These are phyloP conservation scores for Macrobrachium nipponense DNA, from an alignment of 1,140 invertebrate species.

Conservation along the genomic window DNA sequence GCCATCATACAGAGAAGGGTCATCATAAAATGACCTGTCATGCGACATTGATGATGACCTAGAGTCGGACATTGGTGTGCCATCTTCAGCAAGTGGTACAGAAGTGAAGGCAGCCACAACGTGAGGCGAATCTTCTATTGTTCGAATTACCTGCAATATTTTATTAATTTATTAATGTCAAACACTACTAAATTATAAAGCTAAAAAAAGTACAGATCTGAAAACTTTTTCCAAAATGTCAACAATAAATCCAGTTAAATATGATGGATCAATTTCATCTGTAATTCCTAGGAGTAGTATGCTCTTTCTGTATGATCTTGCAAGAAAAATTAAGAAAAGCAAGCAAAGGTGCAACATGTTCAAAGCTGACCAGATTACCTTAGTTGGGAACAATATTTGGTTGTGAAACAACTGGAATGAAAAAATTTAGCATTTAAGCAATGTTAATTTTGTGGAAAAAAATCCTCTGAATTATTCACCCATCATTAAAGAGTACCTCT, in stretches of 20 bases:
- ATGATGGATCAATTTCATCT: no score
- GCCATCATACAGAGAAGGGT: conserved; percentile 46
- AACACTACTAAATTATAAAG: not conserved
- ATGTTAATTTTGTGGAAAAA: no score
- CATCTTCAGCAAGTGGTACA: conserved; percentile 35
- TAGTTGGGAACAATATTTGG: no score
- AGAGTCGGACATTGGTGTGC: conserved; percentile 44
- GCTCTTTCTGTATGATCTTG: no score
- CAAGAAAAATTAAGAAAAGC: no score
- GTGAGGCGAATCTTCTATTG: conserved; percentile 55
- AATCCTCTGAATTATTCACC: no score
- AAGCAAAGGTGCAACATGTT: no score
- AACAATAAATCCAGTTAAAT: not conserved
- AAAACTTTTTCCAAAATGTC: not conserved
- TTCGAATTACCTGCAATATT: conserved; percentile 45
- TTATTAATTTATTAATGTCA: not conserved
- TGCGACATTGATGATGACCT: conserved; percentile 47
- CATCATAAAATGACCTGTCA: conserved; percentile 43
- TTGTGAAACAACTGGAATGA: no score
- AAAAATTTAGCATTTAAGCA: no score
- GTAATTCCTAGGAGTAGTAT: no score
- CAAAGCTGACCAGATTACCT: no score
- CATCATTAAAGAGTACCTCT: no score
- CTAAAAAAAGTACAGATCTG: not conserved
- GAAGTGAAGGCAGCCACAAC: conserved; percentile 46